Conservation (phyloP, 35 echinoderm and acorn worm species). For the Chiridota heheva region DNA sequence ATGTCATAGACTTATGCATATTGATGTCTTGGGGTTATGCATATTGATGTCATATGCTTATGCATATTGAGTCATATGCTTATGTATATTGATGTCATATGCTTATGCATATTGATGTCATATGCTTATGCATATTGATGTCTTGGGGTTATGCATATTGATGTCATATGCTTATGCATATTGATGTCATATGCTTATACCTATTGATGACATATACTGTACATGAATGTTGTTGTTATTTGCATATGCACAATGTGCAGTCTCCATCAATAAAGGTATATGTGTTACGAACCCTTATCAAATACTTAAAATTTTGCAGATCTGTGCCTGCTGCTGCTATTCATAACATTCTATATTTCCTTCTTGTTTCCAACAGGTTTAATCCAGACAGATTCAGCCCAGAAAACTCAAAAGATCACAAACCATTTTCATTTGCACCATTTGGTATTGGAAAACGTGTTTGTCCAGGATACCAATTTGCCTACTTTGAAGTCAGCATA, state of each 20-base stretch:
- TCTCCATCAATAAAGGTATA: background rate
- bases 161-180: too few relatives aligned
- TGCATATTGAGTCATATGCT: too few relatives aligned
- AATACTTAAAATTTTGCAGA: background rate
- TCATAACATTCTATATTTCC: background rate
- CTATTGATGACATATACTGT: too few relatives aligned
- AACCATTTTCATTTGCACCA: constrained; percentile 32
- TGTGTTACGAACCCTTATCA: background rate
- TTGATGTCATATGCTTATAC: too few relatives aligned
- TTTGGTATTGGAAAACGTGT: constrained; percentile 74
- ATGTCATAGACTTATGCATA: too few relatives aligned
- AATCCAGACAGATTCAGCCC: constrained; percentile 69
- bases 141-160: too few relatives aligned
- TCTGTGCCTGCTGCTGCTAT: background rate
- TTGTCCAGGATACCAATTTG: constrained; percentile 75
- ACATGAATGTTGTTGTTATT: too few relatives aligned
- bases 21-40: too few relatives aligned
- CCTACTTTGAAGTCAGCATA: constrained; percentile 65
- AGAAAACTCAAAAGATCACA: constrained; percentile 45
- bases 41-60: too few relatives aligned
- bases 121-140: too few relatives aligned
- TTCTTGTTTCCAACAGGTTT: constrained; percentile 51
- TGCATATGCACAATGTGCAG: background rate
- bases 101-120: too few relatives aligned
- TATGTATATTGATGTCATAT: too few relatives aligned